These are phyloP conservation scores for Drosophila engyochracea DNA, from an alignment of 2,888 invertebrate genomes.

Conservation along the genomic window DNA sequence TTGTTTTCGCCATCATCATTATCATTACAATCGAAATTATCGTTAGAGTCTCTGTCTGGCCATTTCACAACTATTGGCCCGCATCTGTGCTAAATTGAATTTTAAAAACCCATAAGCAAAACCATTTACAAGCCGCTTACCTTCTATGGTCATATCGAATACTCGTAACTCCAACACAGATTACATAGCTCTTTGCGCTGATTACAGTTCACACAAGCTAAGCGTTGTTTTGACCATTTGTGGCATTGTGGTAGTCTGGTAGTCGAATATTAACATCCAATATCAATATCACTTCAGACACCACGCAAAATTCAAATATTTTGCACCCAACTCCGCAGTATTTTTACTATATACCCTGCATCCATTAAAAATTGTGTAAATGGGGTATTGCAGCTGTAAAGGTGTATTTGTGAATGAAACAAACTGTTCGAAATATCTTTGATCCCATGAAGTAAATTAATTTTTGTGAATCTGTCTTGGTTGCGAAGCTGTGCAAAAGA, in stretches of 20 bases:
- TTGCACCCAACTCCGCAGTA: slow-evolving; percentile 39
- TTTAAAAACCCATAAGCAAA: slow-evolving; percentile 54
- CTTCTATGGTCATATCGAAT: slow-evolving; percentile 57
- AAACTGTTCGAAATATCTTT: background rate
- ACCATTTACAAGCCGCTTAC: slow-evolving; percentile 46
- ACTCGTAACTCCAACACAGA: slow-evolving; percentile 16
- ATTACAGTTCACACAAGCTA: slow-evolving; percentile 31
- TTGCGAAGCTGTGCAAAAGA: too few species aligned
- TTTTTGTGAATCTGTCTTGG: background rate
- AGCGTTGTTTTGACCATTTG: slow-evolving; percentile 42
- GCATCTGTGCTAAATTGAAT: slow-evolving; percentile 64
- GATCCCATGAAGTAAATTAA: fast-evolving
- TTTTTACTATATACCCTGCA: background rate
- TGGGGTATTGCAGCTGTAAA: background rate
- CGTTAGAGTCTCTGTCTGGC: slow-evolving; percentile 24
- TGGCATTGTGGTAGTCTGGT: slow-evolving; percentile 29
- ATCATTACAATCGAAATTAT: slow-evolving; percentile 51
- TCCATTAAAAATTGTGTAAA: background rate
- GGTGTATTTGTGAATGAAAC: background rate
- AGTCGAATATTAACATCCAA: slow-evolving; percentile 31
- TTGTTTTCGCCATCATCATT: slow-evolving; percentile 22
- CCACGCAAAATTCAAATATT: slow-evolving; percentile 51
- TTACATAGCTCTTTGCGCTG: slow-evolving; percentile 34
- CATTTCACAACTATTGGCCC: slow-evolving; percentile 24
- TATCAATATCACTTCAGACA: slow-evolving; percentile 36